A percentile compares a stretch with the other conserved stretches of the same genome.
Evolutionary conservation across 2,888 invertebrate genomes (phyloP).

Genomic region (Shargacucullia verbasci): DNA sequence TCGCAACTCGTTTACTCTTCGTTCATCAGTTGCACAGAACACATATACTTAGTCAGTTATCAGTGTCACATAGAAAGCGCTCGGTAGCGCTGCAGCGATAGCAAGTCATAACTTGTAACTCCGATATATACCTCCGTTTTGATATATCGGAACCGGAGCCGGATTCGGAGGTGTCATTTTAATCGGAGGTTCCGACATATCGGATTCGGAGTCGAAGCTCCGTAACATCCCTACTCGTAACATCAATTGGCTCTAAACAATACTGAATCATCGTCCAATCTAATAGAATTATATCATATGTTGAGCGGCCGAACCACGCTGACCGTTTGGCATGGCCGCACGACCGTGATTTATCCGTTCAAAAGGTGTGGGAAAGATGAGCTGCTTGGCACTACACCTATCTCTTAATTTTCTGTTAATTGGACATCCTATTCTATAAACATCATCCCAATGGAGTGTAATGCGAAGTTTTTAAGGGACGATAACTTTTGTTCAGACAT

Average conservation of each 20-base stretch:
- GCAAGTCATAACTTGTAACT: too few relatives aligned
- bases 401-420: conserved; percentile 46
- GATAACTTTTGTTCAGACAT: conserved; percentile 25
- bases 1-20: too few relatives aligned
- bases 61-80: too few relatives aligned
- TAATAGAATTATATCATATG: conserved; percentile 48
- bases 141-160: too few relatives aligned
- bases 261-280: conserved; percentile 50
- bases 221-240: too few relatives aligned
- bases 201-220: too few relatives aligned
- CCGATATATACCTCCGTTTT: too few relatives aligned
- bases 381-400: conserved; percentile 47
- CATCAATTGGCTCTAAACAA: conserved; percentile 29
- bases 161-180: too few relatives aligned
- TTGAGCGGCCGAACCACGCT: conserved; percentile 16
- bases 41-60: too few relatives aligned
- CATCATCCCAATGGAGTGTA: conserved; percentile 15
- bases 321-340: conserved; percentile 45
- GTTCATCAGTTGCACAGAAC: too few relatives aligned
- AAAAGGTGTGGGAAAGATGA: conserved; percentile 51
- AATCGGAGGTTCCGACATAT: too few relatives aligned
- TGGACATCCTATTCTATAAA: conserved; percentile 34
- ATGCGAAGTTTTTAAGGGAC: conserved; percentile 14
- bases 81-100: too few relatives aligned
- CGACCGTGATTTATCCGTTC: conserved; percentile 50